A percentile compares a stretch with the other conserved stretches of the same genome.
Evolutionary conservation across 1,140 invertebrate genomes (phyloP).

Genomic region (Drosophila nikananu): DNA sequence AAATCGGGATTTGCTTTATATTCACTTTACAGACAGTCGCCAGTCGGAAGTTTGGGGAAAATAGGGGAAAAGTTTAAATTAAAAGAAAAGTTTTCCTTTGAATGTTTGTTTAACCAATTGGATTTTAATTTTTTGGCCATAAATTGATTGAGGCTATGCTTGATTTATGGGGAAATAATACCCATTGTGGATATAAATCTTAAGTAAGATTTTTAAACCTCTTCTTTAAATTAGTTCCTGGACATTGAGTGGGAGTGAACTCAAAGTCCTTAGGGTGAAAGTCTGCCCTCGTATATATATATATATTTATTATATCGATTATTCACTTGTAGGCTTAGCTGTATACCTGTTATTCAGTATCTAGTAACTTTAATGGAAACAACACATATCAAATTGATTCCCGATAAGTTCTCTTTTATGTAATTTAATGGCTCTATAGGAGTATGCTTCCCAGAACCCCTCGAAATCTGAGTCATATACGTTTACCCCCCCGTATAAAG

Average conservation of each 20-base stretch:
- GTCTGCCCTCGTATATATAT: not conserved
- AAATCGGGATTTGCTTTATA: slow-evolving; percentile 43
- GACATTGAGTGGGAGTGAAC: not conserved
- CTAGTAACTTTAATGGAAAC: not conserved
- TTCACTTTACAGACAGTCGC: slow-evolving; percentile 9
- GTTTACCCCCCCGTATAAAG: not conserved
- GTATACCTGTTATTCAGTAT: not conserved
- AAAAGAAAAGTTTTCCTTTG: not conserved
- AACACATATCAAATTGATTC: too few relatives aligned
- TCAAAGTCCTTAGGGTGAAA: not conserved
- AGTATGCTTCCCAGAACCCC: not conserved
- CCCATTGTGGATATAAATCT: not conserved
- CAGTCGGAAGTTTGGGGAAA: not conserved
- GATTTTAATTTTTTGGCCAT: not conserved
- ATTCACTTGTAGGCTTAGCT: not conserved
- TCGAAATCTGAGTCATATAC: slow-evolving; percentile 1
- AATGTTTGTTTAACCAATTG: not conserved
- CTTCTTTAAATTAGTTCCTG: not conserved
- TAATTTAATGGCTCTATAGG: not conserved
- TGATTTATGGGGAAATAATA: not conserved
- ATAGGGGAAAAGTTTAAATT: slow-evolving; percentile 1
- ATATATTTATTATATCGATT: not conserved
- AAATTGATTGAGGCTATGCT: not conserved
- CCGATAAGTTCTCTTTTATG: not conserved
- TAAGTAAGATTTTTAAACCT: not conserved